Evolutionary conservation across 2,797 vertebrate genomes (phyloP).

Genomic region (Petrocephalus sullivani): DNA sequence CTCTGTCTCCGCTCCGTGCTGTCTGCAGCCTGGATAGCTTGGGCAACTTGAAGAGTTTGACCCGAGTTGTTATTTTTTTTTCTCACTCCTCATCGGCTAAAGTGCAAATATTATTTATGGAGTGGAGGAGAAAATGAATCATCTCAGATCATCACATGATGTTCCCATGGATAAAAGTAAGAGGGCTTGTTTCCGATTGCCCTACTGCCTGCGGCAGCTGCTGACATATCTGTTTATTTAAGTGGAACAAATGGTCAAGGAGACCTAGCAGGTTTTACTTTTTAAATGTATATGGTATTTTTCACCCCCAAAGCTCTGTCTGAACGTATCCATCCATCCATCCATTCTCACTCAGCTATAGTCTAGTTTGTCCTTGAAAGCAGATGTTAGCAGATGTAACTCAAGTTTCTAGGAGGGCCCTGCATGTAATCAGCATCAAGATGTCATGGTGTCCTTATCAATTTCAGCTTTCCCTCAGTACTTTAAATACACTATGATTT

Average conservation of each 20-base stretch:
- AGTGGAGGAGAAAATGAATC: not conserved
- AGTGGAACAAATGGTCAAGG: not conserved
- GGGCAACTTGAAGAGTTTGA: not conserved
- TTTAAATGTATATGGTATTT: not conserved
- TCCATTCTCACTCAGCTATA: not conserved
- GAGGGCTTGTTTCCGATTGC: not conserved
- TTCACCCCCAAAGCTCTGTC: not conserved
- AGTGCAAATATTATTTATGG: not conserved
- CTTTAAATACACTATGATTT: not conserved
- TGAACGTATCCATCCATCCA: not conserved
- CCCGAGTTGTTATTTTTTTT: not conserved
- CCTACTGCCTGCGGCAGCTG: not conserved
- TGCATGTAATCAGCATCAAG: not conserved
- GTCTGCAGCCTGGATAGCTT: not conserved
- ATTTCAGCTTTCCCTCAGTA: not conserved
- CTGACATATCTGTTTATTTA: slow-evolving; percentile 2
- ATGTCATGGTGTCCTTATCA: not conserved
- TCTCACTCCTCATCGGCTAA: not conserved
- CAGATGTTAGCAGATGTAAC: not conserved
- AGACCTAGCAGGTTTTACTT: not conserved
- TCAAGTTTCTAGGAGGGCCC: not conserved
- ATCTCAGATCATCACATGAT: not conserved
- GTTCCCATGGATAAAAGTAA: not conserved
- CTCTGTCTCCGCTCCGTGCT: not conserved
- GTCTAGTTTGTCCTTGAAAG: not conserved